Percentiles rank a stretch among this genome's conserved stretches.
These are phyloP conservation scores for Dallia pectoralis DNA, from an alignment of 2,797 vertebrate species.

Conservation along the genomic window DNA sequence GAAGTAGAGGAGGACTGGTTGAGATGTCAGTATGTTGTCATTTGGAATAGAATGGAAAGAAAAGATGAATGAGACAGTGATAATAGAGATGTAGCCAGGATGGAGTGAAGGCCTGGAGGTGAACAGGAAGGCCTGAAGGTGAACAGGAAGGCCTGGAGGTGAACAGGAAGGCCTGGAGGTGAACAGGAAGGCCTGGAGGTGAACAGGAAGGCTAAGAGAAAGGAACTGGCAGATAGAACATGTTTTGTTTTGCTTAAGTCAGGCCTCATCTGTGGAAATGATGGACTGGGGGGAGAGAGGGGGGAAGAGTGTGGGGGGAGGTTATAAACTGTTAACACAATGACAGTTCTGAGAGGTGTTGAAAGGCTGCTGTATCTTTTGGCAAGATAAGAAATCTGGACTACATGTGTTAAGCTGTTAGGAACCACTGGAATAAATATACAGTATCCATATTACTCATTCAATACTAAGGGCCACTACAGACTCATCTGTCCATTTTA, in stretches of 20 bases:
- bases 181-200: conserved; percentile 10
- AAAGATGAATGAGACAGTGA: too few species aligned
- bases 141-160: conserved; percentile 10
- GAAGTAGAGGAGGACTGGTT: too few species aligned
- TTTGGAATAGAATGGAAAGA: not conserved
- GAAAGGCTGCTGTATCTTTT: conserved; percentile 27
- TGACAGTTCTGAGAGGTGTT: conserved; percentile 43
- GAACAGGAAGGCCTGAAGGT: not conserved
- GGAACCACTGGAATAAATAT: conserved; percentile 18
- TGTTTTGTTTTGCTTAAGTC: not conserved
- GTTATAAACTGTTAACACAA: conserved; percentile 32
- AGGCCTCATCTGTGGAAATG: conserved; percentile 1
- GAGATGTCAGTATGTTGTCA: too few species aligned
- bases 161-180: not conserved
- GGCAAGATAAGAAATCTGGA: conserved; percentile 27
- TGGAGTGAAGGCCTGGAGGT: not conserved
- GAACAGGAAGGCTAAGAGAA: not conserved
- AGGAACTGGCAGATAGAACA: conserved; percentile 1
- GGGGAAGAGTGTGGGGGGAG: conserved; percentile 24
- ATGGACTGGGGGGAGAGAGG: not conserved
- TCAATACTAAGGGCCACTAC: conserved; percentile 4
- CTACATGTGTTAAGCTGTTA: conserved; percentile 6
- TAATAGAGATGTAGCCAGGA: too few species aligned
- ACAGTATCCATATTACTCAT: conserved; percentile 1
- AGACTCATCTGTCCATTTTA: not conserved